Base-by-base conservation (phyloP, 1,140 invertebrate species). In the Pantala flavescens region DNA sequence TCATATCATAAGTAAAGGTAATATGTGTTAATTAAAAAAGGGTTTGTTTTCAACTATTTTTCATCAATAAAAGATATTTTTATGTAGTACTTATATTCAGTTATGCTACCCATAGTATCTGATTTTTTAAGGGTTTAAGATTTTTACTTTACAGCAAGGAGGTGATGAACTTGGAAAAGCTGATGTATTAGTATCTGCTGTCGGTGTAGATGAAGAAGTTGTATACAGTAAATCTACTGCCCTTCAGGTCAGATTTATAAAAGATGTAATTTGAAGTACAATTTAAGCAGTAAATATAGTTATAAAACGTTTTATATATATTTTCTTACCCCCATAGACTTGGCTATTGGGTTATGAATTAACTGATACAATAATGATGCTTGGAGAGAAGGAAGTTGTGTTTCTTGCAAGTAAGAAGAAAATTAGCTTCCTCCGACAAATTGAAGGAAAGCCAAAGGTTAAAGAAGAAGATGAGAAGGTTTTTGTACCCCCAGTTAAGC, bases 341-440 rank as follows among this genome's bases (percentile, higher is more conserved):
- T 99, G 97, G 97, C 86, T 99, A 9, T 90, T 99, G 83, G 97
- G 96, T 77, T 99, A 98, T 82, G 96, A 98, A 82, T 84, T 99
- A 21, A 92, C 94, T 0, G 97, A 99, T 81, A 98, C 96, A 0
- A 90, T 99, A 55, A 95, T 97, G 83, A 90, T 98, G 0, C 85
- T 99, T 74, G 91, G 93, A 75, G 89, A 96, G 77, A 88, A 92
- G 24, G 88, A 86, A 23, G 92, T 98, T 73, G 89, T 91, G 80
- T 96, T 99, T 79, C 84, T 99, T 24, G 94, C 96, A 0, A 98
- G 96, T 81, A 98, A 98, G 82, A 98, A 98, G 84, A 99, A 99
- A 84, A 96, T 98, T 75, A 96, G 99, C 78, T 99, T 98, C 84
- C 84, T 99, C 11, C 90, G 93, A 78, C 92, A 95, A 80, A 88